These are phyloP conservation scores for Chunga burmeisteri DNA, from an alignment of 2,113 vertebrate species.

Conservation along the genomic window DNA sequence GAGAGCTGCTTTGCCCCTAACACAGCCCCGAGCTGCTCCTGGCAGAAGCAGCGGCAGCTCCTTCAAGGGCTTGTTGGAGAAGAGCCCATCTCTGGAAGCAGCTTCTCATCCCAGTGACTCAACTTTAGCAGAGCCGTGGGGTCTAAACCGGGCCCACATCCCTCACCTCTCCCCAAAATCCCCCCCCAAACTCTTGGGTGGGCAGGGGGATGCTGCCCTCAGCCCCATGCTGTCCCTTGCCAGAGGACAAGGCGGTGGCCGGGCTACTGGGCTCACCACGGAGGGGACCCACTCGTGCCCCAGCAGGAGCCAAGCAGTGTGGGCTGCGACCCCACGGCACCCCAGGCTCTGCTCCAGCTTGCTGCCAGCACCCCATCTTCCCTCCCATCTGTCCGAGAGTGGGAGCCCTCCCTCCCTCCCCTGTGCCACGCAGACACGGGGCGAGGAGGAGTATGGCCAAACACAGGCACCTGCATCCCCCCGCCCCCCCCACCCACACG, in stretches of 20 bases:
- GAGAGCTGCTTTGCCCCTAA: neutral
- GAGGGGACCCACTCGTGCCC: neutral
- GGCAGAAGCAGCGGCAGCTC: neutral
- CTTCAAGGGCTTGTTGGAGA: neutral
- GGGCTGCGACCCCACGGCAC: neutral
- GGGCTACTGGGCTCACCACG: fast-evolving
- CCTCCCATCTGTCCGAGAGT: neutral
- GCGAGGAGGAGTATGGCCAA: neutral
- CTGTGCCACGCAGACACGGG: fast-evolving
- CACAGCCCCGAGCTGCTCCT: neutral
- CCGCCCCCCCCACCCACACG: neutral
- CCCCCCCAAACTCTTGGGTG: fast-evolving
- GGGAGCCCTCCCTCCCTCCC: neutral
- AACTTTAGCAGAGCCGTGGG: neutral
- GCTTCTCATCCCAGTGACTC: neutral
- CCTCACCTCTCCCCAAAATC: neutral
- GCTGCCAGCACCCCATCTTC: neutral
- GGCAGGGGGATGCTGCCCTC: neutral
- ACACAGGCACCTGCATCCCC: neutral
- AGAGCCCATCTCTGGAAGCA: neutral
- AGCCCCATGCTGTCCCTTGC: neutral
- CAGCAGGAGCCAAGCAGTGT: neutral
- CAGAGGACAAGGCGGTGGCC: neutral
- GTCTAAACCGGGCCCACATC: neutral
- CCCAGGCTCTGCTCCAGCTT: neutral